Evolutionary conservation across 2,797 vertebrate genomes (phyloP).

Genomic region (Sylvilagus floridanus): DNA sequence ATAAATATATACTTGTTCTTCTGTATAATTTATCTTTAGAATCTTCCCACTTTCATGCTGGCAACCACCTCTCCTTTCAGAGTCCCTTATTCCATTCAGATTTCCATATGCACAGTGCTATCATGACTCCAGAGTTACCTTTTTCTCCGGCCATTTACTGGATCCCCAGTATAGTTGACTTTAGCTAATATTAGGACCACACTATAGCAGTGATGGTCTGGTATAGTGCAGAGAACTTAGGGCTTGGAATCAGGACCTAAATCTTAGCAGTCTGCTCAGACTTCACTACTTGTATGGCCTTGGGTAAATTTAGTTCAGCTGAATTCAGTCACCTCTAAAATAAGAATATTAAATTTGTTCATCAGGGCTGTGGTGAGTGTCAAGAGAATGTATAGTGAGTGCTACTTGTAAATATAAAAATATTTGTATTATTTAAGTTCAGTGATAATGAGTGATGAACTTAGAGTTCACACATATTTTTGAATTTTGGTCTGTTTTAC

Average conservation of each 20-base stretch:
- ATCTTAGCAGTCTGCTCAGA: not conserved
- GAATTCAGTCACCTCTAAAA: conserved; percentile 9
- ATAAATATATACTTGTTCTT: not conserved
- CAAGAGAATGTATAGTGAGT: conserved; percentile 37
- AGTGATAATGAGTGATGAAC: not conserved
- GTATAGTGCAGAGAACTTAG: not conserved
- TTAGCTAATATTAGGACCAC: conserved; percentile 3
- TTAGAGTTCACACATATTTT: conserved; percentile 7
- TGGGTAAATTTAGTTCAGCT: not conserved
- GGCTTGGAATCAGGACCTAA: not conserved
- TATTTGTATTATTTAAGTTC: not conserved
- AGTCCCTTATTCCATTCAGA: not conserved
- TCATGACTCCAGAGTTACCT: not conserved
- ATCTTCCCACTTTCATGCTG: not conserved
- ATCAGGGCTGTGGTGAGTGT: not conserved
- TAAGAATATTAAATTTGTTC: conserved; percentile 31
- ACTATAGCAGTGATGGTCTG: not conserved
- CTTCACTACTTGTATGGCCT: not conserved
- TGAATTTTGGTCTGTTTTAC: conserved; percentile 36
- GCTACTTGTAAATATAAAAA: conserved; percentile 14
- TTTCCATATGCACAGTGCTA: not conserved
- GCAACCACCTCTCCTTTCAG: not conserved
- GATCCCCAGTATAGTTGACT: not conserved
- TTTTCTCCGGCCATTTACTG: not conserved
- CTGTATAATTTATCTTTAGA: not conserved